Evolutionary conservation across 2,113 vertebrate species (phyloP).

Genomic region (Elgaria multicarinata): DNA sequence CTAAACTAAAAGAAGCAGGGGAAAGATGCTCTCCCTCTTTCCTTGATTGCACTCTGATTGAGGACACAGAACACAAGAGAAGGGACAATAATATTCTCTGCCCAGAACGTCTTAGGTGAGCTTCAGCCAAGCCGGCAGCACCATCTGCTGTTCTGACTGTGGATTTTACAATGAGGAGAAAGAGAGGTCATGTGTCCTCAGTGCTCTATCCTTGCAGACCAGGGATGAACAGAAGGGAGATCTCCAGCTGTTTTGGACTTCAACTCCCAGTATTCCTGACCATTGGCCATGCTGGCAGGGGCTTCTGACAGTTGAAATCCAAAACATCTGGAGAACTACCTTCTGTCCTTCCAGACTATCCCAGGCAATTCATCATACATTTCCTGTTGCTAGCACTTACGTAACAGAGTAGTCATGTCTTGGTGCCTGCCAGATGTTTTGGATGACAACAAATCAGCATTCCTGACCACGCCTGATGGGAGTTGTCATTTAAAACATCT

Average conservation of each 20-base stretch:
- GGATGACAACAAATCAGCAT: too few relatives aligned
- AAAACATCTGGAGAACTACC: too few relatives aligned
- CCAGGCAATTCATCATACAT: neutral
- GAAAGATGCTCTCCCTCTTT: neutral
- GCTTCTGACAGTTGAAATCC: too few relatives aligned
- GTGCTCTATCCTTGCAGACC: neutral
- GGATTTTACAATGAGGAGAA: neutral
- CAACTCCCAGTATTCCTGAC: too few relatives aligned
- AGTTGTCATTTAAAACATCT: too few relatives aligned
- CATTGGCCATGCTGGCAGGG: too few relatives aligned
- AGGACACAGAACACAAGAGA: neutral
- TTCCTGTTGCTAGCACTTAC: neutral
- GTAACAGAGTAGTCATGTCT: neutral
- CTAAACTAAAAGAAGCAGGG: neutral
- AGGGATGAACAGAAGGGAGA: too few relatives aligned
- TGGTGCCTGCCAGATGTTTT: too few relatives aligned
- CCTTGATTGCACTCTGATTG: neutral
- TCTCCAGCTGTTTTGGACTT: too few relatives aligned
- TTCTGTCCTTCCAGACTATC: neutral
- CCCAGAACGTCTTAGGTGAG: neutral
- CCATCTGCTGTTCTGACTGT: constrained; percentile 28
- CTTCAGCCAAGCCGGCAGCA: constrained; percentile 14
- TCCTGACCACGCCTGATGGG: too few relatives aligned
- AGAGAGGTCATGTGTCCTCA: neutral
- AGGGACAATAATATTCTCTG: neutral